Percentiles rank a stretch among this genome's conserved stretches.
These are phyloP conservation scores for Myotis findleyi DNA, from an alignment of 2,797 vertebrate genomes.

Conservation along the genomic window DNA sequence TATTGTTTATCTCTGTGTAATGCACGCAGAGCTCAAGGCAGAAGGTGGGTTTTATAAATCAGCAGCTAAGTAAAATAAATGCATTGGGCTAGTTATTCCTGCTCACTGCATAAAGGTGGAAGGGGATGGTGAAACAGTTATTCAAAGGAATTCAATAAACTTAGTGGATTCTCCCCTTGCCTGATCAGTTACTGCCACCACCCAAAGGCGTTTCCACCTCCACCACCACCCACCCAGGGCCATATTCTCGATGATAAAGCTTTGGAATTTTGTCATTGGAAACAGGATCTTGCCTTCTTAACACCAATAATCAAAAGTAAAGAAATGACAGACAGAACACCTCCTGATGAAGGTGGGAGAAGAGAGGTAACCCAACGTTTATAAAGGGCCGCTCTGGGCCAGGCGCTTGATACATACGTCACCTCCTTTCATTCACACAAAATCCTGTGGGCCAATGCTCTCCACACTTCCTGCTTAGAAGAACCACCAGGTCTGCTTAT, in stretches of 20 bases:
- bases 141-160: constrained; percentile 19
- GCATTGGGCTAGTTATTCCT: neutral
- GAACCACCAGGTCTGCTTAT: neutral
- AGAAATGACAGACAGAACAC: neutral
- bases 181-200: neutral
- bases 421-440: neutral
- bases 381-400: neutral
- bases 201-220: neutral
- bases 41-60: constrained; percentile 66
- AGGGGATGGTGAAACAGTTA: neutral
- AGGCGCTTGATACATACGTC: neutral
- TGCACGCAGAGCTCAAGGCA: constrained; percentile 6
- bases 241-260: neutral
- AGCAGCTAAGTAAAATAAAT: constrained; percentile 67
- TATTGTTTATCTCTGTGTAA: constrained; percentile 50
- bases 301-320: neutral
- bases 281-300: neutral
- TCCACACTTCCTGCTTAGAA: neutral
- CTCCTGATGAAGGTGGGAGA: neutral
- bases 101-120: constrained; percentile 26
- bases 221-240: neutral
- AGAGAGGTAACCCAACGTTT: neutral
- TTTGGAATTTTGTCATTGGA: neutral
- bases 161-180: neutral
- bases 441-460: neutral